phyloP scores from a whole-genome alignment of 2,797 vertebrate species.

The Chaenodraco wilsoni region DNA sequence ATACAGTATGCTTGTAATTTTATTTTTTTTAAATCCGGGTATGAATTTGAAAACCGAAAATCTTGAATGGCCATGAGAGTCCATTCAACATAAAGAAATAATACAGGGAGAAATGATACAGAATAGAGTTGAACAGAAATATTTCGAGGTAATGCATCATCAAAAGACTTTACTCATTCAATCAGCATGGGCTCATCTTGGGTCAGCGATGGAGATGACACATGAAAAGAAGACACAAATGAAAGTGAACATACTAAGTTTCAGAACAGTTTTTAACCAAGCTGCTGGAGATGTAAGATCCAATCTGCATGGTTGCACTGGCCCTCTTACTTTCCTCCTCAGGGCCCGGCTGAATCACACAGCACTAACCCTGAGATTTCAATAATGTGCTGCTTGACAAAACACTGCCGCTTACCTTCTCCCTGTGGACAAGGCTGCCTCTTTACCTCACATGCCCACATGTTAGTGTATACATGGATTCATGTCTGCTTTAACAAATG shows the following conservation, averaged over 20 bases:
- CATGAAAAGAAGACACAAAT: background rate
- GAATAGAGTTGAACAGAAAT: background rate
- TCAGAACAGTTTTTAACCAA: constrained; percentile 25
- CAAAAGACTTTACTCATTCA: background rate
- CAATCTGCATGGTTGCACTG: constrained; percentile 43
- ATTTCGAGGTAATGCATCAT: background rate
- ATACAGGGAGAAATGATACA: too few relatives aligned
- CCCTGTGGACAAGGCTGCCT: constrained; percentile 40
- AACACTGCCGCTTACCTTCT: constrained; percentile 48
- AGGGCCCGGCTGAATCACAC: constrained; percentile 51
- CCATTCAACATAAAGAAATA: too few relatives aligned
- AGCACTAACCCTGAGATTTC: constrained; percentile 58
- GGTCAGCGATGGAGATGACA: background rate
- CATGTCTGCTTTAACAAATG: constrained; percentile 28
- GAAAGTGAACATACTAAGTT: constrained; percentile 1
- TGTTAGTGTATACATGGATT: constrained; percentile 36
- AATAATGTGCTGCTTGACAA: constrained; percentile 70
- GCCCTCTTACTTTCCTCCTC: constrained; percentile 37
- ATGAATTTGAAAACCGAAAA: too few relatives aligned
- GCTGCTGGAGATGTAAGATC: constrained; percentile 30
- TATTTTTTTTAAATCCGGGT: too few relatives aligned
- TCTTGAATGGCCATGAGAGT: too few relatives aligned
- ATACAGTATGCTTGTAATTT: too few relatives aligned
- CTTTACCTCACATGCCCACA: constrained; percentile 48
- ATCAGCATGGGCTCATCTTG: background rate